Conservation (phyloP, 2,888 invertebrate genomes). For the Arctia plantaginis region DNA sequence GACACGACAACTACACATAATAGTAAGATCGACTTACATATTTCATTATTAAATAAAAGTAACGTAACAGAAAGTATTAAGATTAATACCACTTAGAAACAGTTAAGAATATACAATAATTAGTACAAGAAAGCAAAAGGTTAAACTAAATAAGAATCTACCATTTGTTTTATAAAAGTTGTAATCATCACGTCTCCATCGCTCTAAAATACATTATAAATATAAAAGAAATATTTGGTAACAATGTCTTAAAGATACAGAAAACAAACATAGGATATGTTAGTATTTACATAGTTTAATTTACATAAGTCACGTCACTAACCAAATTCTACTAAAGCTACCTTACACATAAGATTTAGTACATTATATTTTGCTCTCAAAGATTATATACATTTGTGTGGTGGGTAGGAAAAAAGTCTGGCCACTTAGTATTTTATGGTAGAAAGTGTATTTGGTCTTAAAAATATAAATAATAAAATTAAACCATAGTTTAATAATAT, state of each 20-base stretch:
- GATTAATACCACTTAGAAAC: constrained; percentile 16
- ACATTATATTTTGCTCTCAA: constrained; percentile 49
- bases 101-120: neutral
- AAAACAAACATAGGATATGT: constrained; percentile 59
- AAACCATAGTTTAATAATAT: constrained; percentile 38
- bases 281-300: constrained; percentile 75
- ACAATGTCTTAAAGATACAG: constrained; percentile 76
- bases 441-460: constrained; percentile 56
- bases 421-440: constrained; percentile 66
- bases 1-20: constrained; percentile 30
- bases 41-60: constrained; percentile 12
- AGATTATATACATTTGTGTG: constrained; percentile 78
- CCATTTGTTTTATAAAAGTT: constrained; percentile 4
- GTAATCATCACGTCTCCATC: constrained; percentile 48
- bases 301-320: constrained; percentile 70
- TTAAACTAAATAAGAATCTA: neutral
- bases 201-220: constrained; percentile 70
- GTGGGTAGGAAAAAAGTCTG: constrained; percentile 79
- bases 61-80: constrained; percentile 20
- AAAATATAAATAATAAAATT: constrained; percentile 40
- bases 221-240: constrained; percentile 85
- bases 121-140: constrained; percentile 10
- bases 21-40: constrained; percentile 2
- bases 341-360: constrained; percentile 56
- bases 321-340: constrained; percentile 72